phyloP scores from a whole-genome alignment of 2,113 vertebrate genomes.

The Muntiacus muntjak region DNA sequence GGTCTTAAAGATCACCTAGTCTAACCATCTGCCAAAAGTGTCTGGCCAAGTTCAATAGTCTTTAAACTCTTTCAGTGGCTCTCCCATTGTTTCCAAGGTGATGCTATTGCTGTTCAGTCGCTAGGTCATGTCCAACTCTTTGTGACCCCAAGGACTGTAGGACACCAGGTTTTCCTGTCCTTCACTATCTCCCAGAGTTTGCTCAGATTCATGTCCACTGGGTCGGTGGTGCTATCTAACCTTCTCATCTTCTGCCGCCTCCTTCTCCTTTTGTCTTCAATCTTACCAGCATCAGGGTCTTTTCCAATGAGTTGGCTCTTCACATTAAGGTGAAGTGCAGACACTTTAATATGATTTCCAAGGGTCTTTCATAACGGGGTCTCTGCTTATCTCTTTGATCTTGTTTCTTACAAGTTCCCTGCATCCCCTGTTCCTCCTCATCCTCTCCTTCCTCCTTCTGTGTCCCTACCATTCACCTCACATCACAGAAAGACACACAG shows the following conservation, averaged over 20 bases:
- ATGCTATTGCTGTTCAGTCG: rapidly evolving
- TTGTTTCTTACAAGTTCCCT: too few species aligned
- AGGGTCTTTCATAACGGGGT: neutral
- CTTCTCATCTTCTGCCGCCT: neutral
- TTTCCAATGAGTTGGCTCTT: neutral
- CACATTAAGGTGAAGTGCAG: neutral
- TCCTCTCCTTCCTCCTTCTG: neutral
- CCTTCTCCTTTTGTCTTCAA: neutral
- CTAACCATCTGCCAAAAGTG: neutral
- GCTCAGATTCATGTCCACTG: neutral
- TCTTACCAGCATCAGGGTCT: neutral
- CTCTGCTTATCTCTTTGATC: neutral
- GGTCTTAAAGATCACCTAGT: neutral
- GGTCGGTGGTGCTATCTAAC: neutral
- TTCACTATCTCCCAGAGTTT: neutral
- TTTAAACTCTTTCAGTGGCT: neutral
- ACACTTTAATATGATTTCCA: neutral
- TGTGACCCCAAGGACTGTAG: neutral
- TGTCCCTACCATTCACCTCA: too few species aligned
- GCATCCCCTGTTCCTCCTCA: neutral
- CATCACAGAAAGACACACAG: neutral
- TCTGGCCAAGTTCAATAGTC: neutral
- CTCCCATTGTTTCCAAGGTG: neutral
- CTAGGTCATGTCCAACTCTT: neutral
- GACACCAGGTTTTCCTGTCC: neutral